Base-by-base conservation (phyloP, 2,888 invertebrate species). In the Drosophila nr. perissopoda region DNA sequence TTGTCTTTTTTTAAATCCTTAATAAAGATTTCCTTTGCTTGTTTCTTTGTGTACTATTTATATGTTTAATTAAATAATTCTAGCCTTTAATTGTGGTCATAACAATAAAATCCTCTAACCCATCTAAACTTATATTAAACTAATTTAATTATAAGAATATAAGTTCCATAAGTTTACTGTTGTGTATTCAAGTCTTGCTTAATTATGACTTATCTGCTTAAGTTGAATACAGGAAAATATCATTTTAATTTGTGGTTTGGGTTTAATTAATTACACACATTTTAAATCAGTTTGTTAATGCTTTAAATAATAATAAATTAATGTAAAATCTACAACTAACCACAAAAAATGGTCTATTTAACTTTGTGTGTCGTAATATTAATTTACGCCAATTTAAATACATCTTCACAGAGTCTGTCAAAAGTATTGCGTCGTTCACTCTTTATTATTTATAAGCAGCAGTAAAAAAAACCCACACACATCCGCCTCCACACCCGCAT, bases 401-500 rank as follows among this genome's bases (percentile, higher is more conserved):
- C 21, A 42, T 10, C 10, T 40, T 21, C 29, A 11, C 18, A 49
- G 11, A 5, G 29, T 27, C 29, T 46, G 8, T 46, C 7, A 25
- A 46, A 13, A 27, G 16, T 25, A 46, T 16, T 46, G 46, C 46
- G 46, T 16, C 8, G 46, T 46, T 16, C 46, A 4, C 46, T 16
- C 46, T 49, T 49, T 51, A 51, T n/a, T 51, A 51, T 51, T 51
- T 51, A 29, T 31, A 51, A 51, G 51, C n/a, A 29, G 18, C 13
- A 4, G 16, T 31, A 31, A 42, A 42, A 42, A 42, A 29, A 21
- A 4, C 1, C 2, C 42, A n/a, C 42, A 42, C 13, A 57, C 64
- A 64, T 46, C 42, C 63, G 48, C 60, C 53, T 21, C 46, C 48
- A 21, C 53, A 36, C 16, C 48, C 63, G 42, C 67, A 72, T 27